Percentiles rank a stretch among this genome's conserved stretches.
Evolutionary conservation across 2,797 vertebrate genomes (phyloP).

Genomic region (Tachyglossus aculeatus): DNA sequence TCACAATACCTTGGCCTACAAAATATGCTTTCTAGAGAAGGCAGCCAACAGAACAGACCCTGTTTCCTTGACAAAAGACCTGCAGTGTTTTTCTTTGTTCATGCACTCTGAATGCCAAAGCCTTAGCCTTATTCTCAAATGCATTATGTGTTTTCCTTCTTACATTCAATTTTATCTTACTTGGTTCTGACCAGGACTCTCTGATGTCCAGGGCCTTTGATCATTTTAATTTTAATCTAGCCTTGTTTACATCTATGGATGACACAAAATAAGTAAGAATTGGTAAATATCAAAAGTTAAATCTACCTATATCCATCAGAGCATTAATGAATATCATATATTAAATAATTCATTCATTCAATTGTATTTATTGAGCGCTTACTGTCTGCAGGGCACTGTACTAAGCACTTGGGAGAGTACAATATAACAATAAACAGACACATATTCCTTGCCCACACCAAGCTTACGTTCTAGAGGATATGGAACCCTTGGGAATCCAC

Average conservation of each 20-base stretch:
- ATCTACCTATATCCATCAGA: slow-evolving; percentile 35
- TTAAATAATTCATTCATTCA: slow-evolving; percentile 39
- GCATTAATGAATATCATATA: slow-evolving; percentile 25
- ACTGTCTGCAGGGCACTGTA: too few species aligned
- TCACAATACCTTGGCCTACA: too few species aligned
- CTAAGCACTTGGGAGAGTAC: too few species aligned
- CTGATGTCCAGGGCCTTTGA: neutral
- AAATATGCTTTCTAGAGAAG: too few species aligned
- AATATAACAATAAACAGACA: too few species aligned
- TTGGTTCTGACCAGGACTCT: slow-evolving; percentile 17
- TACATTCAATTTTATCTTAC: neutral
- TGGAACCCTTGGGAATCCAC: slow-evolving; percentile 5
- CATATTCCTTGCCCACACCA: too few species aligned
- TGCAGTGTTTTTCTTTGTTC: neutral
- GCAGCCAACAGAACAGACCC: too few species aligned
- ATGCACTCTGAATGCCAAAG: neutral
- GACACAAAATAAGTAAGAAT: too few species aligned
- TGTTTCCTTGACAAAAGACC: neutral
- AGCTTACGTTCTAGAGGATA: neutral
- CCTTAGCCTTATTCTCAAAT: neutral
- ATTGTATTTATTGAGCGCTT: too few species aligned
- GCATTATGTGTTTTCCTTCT: neutral
- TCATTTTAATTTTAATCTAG: slow-evolving; percentile 25
- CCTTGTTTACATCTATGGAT: too few species aligned
- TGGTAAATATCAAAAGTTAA: too few species aligned